Percentiles rank a stretch among this genome's conserved stretches.
These are phyloP conservation scores for Muntiacus muntjak DNA, from an alignment of 2,113 vertebrate genomes.

Conservation along the genomic window DNA sequence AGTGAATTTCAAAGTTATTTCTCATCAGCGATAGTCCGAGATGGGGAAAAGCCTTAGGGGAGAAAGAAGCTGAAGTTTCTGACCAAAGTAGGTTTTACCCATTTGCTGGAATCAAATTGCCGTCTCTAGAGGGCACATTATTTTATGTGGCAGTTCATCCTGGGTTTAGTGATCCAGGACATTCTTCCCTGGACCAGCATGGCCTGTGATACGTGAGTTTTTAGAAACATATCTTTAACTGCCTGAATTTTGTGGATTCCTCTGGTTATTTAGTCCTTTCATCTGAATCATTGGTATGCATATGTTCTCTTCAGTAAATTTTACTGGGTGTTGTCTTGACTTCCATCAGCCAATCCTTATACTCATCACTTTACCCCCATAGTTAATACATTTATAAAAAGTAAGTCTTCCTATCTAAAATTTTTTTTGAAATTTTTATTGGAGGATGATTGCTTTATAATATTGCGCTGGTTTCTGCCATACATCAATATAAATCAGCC, in stretches of 20 bases:
- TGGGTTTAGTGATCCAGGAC: neutral
- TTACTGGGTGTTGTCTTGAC: neutral
- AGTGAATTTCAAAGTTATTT: neutral
- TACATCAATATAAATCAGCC: neutral
- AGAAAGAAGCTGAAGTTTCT: neutral
- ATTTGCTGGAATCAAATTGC: neutral
- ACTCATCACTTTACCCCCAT: neutral
- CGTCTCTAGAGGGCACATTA: neutral
- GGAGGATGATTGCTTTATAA: neutral
- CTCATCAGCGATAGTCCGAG: neutral
- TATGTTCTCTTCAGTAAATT: neutral
- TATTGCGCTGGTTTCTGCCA: neutral
- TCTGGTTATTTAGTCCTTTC: neutral
- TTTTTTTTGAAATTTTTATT: neutral
- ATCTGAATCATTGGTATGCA: neutral
- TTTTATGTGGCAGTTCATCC: neutral
- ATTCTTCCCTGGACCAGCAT: neutral
- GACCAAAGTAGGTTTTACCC: neutral
- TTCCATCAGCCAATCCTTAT: neutral
- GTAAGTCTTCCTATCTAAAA: neutral
- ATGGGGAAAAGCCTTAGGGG: neutral
- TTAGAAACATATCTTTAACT: neutral
- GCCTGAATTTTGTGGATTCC: neutral
- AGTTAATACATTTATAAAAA: neutral
- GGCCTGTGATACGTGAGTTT: neutral